Evolutionary conservation across 2,113 vertebrate species (phyloP), one percentile per base, ranked within the genome.

Genomic region (Chloropsis cyanopogon): DNA sequence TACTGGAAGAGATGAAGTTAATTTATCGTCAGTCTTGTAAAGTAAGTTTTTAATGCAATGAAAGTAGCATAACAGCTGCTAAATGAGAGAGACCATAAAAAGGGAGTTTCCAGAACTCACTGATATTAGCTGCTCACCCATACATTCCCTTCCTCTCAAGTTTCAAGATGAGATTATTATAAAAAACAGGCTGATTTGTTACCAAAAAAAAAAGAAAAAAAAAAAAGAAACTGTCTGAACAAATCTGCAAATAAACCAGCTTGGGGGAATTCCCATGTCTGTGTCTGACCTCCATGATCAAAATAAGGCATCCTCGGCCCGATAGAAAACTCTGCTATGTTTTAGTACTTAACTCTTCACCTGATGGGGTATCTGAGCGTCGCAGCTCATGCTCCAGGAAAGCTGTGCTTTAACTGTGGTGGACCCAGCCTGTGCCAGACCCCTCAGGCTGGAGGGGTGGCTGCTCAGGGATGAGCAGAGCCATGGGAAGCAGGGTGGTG

Each of bases 21-120:
- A 66, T 93, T 91, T 92, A 88, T 93, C 76, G 49, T 42, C 83
- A 84, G 73, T 82, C 57, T 64, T 28, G 78, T 94, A 73, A 93
- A 94, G 42, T 65, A 94, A 76, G 46, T 86, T 95, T 85, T 96
- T 81, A 64, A 86, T 77, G 90, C 63, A 96, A 95, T 93, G 95
- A 96, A 96, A 89, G 96, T 94, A 97, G 96, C 96, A 91, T 76
- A 97, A 97, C 95, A 97, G 93, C 96, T 97, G 96, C 92, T 93
- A 91, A 97, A 96, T 16, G 72, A 97, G 79, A 96, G 54, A 97
- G 89, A 97, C 70, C 94, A 96, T 95, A 96, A 98, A 97, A 98
- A 98, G 98, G 98, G 98, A 97, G 97, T 98, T 98, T 98, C 98
- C 98, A 98, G 96, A 95, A 89, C 94, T 91, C 87, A 96, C 96